These are phyloP conservation scores for Sarcophaga peregrina DNA, from an alignment of 1,140 invertebrate genomes.

Conservation along the genomic window DNA sequence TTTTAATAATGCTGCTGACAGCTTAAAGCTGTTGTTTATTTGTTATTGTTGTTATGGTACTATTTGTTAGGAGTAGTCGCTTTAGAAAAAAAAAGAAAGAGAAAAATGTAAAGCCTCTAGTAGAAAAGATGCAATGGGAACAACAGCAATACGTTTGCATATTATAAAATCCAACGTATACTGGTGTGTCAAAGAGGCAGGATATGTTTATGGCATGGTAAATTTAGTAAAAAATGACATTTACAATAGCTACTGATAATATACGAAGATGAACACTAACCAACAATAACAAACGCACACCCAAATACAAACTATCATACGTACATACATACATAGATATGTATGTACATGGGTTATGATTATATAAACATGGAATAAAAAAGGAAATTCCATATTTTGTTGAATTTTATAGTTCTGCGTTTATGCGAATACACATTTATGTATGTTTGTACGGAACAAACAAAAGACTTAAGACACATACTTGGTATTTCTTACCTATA, in stretches of 20 bases:
- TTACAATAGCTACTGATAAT: slow-evolving; percentile 40
- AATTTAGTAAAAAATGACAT: slow-evolving; percentile 32
- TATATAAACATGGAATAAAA: background rate
- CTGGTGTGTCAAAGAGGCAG: slow-evolving; percentile 34
- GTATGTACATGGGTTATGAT: no score
- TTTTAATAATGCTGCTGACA: slow-evolving; percentile 54
- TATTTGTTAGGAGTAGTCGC: slow-evolving; percentile 8
- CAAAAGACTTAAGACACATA: slow-evolving; percentile 26
- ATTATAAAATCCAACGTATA: background rate
- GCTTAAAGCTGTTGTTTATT: slow-evolving; percentile 65
- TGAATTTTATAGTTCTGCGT: slow-evolving; percentile 13
- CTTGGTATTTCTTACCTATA: background rate
- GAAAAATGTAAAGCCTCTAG: background rate
- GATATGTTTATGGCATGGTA: slow-evolving; percentile 40
- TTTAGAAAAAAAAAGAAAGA: background rate
- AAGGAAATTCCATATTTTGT: slow-evolving; percentile 29
- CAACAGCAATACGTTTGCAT: slow-evolving; percentile 19
- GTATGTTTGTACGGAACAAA: background rate
- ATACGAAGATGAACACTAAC: slow-evolving; percentile 15
- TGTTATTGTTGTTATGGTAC: slow-evolving; percentile 58
- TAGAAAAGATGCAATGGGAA: background rate
- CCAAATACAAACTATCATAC: background rate
- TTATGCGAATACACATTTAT: no score
- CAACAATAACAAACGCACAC: background rate
- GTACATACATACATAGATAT: no score